Evolutionary conservation across 2,113 vertebrate genomes (phyloP).

Genomic region (Cichladusa arquata): DNA sequence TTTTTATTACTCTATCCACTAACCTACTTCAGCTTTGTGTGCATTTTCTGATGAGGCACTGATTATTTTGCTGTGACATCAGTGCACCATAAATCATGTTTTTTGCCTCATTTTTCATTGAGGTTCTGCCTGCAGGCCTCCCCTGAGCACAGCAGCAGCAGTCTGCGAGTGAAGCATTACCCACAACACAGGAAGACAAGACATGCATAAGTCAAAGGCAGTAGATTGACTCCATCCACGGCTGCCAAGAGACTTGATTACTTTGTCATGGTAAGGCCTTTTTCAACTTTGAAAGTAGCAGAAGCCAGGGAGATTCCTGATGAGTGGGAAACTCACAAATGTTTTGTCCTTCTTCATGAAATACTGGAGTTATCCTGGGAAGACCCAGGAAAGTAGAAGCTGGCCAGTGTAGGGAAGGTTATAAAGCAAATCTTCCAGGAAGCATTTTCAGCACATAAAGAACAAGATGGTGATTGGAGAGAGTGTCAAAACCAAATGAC

Average conservation of each 20-base stretch:
- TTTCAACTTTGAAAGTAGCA: not conserved
- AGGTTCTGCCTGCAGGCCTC: not conserved
- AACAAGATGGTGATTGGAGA: not conserved
- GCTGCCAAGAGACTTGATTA: not conserved
- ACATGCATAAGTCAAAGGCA: not conserved
- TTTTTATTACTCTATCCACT: not conserved
- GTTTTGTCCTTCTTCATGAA: not conserved
- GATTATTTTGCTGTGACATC: not conserved
- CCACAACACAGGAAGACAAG: not conserved
- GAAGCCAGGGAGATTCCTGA: not conserved
- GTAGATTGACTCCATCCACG: not conserved
- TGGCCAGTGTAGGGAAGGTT: not conserved
- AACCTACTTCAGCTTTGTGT: not conserved
- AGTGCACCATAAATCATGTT: not conserved
- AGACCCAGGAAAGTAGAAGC: not conserved
- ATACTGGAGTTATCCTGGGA: not conserved
- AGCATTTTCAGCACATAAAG: not conserved
- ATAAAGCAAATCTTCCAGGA: not conserved
- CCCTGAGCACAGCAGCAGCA: not conserved
- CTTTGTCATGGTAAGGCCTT: fast-evolving
- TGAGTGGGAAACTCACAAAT: not conserved
- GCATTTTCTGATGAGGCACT: not conserved
- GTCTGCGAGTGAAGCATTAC: not conserved
- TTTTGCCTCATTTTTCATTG: not conserved
- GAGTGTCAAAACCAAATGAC: not conserved